These are phyloP conservation scores for Planococcus citri DNA, from an alignment of 1,140 invertebrate species.

Conservation along the genomic window DNA sequence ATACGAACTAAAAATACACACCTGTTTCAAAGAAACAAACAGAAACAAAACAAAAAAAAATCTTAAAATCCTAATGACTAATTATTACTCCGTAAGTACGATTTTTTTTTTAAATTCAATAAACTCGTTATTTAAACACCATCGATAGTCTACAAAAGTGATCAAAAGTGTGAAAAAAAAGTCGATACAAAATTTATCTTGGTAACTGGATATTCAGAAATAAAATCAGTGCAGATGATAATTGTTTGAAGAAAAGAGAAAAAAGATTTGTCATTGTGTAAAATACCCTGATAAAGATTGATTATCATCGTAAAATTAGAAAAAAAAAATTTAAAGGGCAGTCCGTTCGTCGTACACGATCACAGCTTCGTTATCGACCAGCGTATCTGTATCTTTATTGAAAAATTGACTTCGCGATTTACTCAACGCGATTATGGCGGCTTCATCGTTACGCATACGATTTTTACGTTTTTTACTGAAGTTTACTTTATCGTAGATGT, in stretches of 20 bases:
- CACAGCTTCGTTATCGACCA: slow-evolving; percentile 53
- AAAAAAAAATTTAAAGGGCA: slow-evolving; percentile 39
- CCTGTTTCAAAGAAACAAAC: too few species aligned
- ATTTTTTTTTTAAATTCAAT: too few species aligned
- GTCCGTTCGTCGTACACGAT: slow-evolving; percentile 61
- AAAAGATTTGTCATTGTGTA: neutral
- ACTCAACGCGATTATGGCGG: slow-evolving; percentile 57
- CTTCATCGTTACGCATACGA: slow-evolving; percentile 59
- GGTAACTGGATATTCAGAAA: neutral
- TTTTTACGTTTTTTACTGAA: slow-evolving; percentile 57
- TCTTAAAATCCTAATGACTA: too few species aligned
- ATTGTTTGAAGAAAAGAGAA: neutral
- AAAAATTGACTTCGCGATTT: slow-evolving; percentile 54
- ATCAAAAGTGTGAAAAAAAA: neutral
- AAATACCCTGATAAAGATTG: neutral
- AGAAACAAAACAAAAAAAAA: too few species aligned
- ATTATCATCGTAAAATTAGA: too few species aligned
- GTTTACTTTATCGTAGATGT: slow-evolving; percentile 36
- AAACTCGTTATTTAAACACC: too few species aligned
- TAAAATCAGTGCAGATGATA: neutral
- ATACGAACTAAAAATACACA: too few species aligned
- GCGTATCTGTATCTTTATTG: slow-evolving; percentile 41
- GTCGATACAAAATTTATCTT: neutral
- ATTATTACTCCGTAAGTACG: too few species aligned
- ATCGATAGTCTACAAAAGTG: neutral